Percentiles rank a stretch among this genome's conserved stretches.
phyloP scores from a whole-genome alignment of 2,113 vertebrate genomes.

The Fukomys damarensis region DNA sequence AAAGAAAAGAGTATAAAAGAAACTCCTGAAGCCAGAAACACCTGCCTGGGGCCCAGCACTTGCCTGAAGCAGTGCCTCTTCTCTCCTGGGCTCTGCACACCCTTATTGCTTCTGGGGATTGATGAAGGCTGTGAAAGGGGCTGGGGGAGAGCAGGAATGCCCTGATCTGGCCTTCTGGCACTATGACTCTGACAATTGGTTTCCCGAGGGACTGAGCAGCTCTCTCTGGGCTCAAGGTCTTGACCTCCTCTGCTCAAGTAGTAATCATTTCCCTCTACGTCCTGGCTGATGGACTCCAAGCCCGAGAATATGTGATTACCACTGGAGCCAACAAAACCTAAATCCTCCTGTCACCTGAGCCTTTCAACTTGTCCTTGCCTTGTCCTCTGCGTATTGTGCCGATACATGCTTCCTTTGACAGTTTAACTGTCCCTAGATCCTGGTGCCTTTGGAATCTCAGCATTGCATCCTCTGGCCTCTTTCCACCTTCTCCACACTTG shows the following conservation, averaged over 20 bases:
- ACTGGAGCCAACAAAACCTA: background rate
- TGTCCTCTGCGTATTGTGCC: background rate
- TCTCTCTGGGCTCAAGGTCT: background rate
- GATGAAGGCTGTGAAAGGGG: rapidly evolving
- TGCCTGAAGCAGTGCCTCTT: rapidly evolving
- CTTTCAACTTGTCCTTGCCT: background rate
- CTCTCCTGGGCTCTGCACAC: background rate
- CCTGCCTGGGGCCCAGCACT: background rate
- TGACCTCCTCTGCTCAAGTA: background rate
- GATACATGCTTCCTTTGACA: background rate
- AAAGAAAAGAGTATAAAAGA: background rate
- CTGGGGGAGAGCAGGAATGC: background rate
- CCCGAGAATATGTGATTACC: background rate
- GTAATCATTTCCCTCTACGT: background rate
- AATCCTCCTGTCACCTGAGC: background rate
- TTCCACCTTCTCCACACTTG: background rate
- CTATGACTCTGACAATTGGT: background rate
- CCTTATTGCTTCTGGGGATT: background rate
- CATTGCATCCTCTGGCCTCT: rapidly evolving
- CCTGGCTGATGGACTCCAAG: background rate
- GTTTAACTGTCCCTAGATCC: too few species aligned
- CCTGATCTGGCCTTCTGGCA: background rate
- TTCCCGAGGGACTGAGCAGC: background rate
- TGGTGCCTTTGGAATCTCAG: background rate
- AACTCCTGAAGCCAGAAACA: background rate